A percentile compares a stretch with the other conserved stretches of the same genome.
phyloP scores from a whole-genome alignment of 2,797 vertebrate species.

The Heliangelus exortis region DNA sequence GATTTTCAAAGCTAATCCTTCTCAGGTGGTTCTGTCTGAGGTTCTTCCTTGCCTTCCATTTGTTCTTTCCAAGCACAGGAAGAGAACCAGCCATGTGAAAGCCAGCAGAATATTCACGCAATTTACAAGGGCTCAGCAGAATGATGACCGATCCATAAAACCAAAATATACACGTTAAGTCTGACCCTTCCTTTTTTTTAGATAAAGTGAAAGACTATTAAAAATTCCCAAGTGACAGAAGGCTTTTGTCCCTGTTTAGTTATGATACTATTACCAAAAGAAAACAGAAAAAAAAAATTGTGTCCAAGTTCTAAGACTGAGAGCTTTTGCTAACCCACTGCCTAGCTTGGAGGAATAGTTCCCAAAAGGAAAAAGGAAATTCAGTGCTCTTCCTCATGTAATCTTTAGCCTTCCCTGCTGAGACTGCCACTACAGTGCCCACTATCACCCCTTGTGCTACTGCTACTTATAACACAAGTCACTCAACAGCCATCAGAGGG shows the following conservation, averaged over 20 bases:
- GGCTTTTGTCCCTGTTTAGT: neutral
- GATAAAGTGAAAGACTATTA: neutral
- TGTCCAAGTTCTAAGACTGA: neutral
- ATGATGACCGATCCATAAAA: neutral
- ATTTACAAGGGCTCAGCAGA: neutral
- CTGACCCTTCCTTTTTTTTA: neutral
- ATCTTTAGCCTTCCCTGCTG: neutral
- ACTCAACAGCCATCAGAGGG: constrained; percentile 21
- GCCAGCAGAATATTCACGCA: neutral
- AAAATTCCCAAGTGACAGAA: neutral
- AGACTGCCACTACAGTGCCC: neutral
- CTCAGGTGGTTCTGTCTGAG: neutral
- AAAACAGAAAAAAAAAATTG: neutral
- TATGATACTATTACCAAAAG: neutral
- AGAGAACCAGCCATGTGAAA: neutral
- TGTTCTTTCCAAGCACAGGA: neutral
- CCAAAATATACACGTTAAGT: neutral
- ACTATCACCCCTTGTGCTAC: neutral
- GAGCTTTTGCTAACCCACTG: neutral
- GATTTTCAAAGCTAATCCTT: neutral
- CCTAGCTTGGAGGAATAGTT: neutral
- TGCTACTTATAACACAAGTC: constrained; percentile 18
- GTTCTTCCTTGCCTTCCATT: neutral
- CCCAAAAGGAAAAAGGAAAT: neutral
- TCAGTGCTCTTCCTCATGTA: neutral